Conservation (phyloP, 2,797 vertebrate species). For the Sparus aurata region DNA sequence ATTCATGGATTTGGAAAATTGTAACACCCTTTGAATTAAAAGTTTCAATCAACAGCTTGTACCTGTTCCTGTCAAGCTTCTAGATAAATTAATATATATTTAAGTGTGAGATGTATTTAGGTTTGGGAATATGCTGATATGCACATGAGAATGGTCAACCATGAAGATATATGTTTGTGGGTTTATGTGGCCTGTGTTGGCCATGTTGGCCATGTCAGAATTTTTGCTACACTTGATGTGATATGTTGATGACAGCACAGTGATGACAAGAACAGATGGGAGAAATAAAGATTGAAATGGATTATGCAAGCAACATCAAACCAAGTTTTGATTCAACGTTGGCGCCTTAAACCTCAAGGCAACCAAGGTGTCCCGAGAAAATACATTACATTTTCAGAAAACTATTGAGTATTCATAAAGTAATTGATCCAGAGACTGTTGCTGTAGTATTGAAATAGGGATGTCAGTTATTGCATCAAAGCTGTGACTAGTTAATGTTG, state of each 20-base stretch:
- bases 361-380: background rate
- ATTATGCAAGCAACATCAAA: background rate
- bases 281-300: background rate
- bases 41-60: background rate
- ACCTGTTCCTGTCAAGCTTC: background rate
- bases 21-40: background rate
- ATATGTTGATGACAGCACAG: background rate
- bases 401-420: background rate
- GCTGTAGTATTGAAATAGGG: background rate
- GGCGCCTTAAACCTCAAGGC: background rate
- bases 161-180: background rate
- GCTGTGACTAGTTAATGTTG: background rate
- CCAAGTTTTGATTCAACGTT: background rate
- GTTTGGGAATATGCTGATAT: background rate
- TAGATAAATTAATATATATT: background rate
- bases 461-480: background rate
- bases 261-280: background rate
- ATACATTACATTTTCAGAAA: background rate
- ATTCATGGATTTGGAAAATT: too few species aligned
- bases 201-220: background rate
- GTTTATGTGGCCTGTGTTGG: background rate
- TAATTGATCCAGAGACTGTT: background rate
- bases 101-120: background rate
- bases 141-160: background rate
- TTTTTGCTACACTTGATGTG: too few species aligned